A percentile compares a stretch with the other conserved stretches of the same genome.
These are phyloP conservation scores for Pegoplata infirma DNA, from an alignment of 2,888 invertebrate species.

Conservation along the genomic window DNA sequence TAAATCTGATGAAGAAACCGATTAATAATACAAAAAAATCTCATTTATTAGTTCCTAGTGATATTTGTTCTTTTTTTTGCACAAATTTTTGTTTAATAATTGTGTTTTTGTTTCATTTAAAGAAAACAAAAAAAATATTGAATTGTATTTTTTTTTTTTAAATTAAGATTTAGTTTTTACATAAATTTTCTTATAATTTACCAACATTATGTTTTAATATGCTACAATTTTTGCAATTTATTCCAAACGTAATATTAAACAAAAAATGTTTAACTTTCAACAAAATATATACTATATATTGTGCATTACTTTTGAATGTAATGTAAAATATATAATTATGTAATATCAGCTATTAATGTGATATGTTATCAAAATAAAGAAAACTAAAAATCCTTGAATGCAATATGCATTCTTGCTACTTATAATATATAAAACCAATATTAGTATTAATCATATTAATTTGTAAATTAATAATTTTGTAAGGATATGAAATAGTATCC, in stretches of 20 bases:
- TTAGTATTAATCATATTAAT: not conserved
- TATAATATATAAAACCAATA: too few relatives aligned
- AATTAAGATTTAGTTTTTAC: not conserved
- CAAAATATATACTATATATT: not conserved
- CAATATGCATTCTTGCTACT: not conserved
- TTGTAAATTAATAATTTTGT: not conserved
- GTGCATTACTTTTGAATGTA: not conserved
- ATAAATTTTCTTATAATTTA: constrained; percentile 15
- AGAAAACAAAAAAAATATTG: constrained; percentile 28
- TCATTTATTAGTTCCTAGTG: constrained; percentile 42
- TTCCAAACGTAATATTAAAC: not conserved
- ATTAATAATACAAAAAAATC: constrained; percentile 67
- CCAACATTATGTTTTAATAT: constrained; percentile 30
- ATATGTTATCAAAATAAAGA: constrained; percentile 54
- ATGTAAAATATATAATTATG: constrained; percentile 1
- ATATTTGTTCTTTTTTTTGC: constrained; percentile 2
- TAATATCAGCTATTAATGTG: constrained; percentile 53
- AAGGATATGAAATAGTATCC: constrained; percentile 6
- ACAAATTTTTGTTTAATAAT: constrained; percentile 13
- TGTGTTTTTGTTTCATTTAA: constrained; percentile 16
- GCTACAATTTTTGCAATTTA: constrained; percentile 17
- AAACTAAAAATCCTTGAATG: constrained; percentile 5
- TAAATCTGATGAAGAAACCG: constrained; percentile 70
- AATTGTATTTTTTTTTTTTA: constrained; percentile 12
- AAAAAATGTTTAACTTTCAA: constrained; percentile 5